Conservation (phyloP, 2,797 vertebrate genomes). For the Acipenser oxyrinchus region DNA sequence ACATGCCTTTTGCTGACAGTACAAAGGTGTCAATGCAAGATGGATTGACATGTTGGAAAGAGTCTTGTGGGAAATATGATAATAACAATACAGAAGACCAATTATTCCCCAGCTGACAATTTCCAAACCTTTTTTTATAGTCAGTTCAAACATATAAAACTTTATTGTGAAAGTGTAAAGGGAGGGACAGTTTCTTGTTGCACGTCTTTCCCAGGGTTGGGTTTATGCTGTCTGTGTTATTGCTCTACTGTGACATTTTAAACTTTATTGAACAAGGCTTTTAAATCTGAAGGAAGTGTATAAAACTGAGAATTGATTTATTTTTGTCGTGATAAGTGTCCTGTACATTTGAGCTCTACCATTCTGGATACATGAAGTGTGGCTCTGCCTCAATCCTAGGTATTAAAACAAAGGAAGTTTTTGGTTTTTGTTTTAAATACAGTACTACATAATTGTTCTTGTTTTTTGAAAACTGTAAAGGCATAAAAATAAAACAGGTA, state of each 20-base stretch:
- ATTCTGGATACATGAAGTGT: slow-evolving; percentile 54
- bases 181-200: slow-evolving; percentile 72
- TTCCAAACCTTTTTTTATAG: slow-evolving; percentile 87
- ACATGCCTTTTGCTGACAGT: slow-evolving; percentile 67
- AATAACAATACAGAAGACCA: slow-evolving; percentile 87
- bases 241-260: slow-evolving; percentile 94
- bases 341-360: slow-evolving; percentile 72
- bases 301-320: slow-evolving; percentile 93
- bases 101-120: slow-evolving; percentile 90
- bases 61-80: slow-evolving; percentile 84
- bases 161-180: slow-evolving; percentile 93
- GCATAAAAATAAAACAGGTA: no score
- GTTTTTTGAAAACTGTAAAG: no score
- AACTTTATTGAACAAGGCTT: slow-evolving; percentile 97
- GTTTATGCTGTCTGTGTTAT: slow-evolving; percentile 90
- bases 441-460: no score
- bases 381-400: slow-evolving; percentile 29
- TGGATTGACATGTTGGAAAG: slow-evolving; percentile 78
- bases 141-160: slow-evolving; percentile 96
- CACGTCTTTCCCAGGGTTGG: slow-evolving; percentile 79
- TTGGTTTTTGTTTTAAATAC: no score
- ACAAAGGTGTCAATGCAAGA: slow-evolving; percentile 75
- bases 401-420: slow-evolving; percentile 16
- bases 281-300: slow-evolving; percentile 91
- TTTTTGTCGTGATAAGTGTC: slow-evolving; percentile 74